Percentiles rank a stretch among this genome's conserved stretches.
phyloP scores from a whole-genome alignment of 2,888 invertebrate species.

The Cistogaster globosa region DNA sequence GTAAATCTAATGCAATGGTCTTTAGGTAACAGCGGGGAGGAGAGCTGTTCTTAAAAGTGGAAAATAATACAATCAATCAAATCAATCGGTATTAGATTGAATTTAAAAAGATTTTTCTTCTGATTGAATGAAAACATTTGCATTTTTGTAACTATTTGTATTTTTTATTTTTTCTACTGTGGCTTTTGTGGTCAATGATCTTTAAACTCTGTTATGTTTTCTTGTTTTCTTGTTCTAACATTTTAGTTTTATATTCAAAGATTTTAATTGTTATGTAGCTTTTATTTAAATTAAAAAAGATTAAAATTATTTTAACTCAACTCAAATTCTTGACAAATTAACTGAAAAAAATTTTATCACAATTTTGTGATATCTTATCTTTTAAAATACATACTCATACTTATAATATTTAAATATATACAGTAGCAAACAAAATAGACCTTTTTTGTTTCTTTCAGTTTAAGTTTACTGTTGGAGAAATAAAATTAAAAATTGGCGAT shows the following conservation, averaged over 20 bases:
- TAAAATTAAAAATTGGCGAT: too few species aligned
- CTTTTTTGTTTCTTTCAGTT: too few species aligned
- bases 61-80: conserved; percentile 42
- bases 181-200: conserved; percentile 67
- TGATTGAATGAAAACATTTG: conserved; percentile 50
- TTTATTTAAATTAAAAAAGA: background rate
- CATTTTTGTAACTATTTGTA: conserved; percentile 1
- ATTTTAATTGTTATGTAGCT: background rate
- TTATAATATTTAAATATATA: background rate
- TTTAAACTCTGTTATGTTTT: conserved; percentile 55
- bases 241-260: background rate
- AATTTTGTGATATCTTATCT: conserved; percentile 22
- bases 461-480: too few species aligned
- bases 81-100: conserved; percentile 21
- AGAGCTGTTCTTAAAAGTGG: background rate
- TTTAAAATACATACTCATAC: background rate
- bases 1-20: background rate
- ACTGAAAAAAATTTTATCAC: background rate
- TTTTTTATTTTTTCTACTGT: background rate
- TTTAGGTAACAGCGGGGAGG: background rate
- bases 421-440: too few species aligned
- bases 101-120: conserved; percentile 51
- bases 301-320: background rate
- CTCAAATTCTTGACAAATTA: background rate
- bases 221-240: background rate